A percentile compares a stretch with the other conserved stretches of the same genome.
phyloP scores from a whole-genome alignment of 2,888 invertebrate species.

The Apamea crenata region DNA sequence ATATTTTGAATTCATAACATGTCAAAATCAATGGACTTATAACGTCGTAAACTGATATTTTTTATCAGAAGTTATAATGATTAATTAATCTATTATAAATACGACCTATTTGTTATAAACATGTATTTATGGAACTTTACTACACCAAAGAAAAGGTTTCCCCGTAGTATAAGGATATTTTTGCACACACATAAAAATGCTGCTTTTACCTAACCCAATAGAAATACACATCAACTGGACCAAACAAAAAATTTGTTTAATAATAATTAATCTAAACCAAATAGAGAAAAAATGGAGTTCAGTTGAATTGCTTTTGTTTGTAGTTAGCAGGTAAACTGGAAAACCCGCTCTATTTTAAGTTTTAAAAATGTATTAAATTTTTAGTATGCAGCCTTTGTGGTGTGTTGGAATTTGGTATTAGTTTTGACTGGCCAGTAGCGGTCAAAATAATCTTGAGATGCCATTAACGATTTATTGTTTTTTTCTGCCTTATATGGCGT shows the following conservation, averaged over 20 bases:
- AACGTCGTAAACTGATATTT: no score
- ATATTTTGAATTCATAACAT: no score
- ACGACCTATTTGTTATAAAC: not conserved
- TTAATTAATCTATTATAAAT: not conserved
- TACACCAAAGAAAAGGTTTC: no score
- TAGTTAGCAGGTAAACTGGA: not conserved
- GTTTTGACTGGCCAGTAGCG: not conserved
- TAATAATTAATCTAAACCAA: not conserved
- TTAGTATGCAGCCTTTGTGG: not conserved
- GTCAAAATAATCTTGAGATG: not conserved
- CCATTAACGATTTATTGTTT: not conserved
- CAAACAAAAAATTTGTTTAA: conserved; percentile 15
- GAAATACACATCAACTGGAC: conserved; percentile 13
- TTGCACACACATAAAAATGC: not conserved
- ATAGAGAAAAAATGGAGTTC: not conserved
- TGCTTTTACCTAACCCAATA: conserved; percentile 15
- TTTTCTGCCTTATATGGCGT: not conserved
- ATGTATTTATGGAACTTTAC: not conserved
- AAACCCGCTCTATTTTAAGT: not conserved
- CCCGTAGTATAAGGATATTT: not conserved
- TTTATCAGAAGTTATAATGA: no score
- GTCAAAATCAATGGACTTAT: no score
- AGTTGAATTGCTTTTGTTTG: conserved; percentile 24
- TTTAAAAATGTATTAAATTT: not conserved
- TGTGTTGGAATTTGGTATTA: not conserved